Percentiles rank a stretch among this genome's conserved stretches.
Conservation (phyloP, 2,888 invertebrate genomes). For the Neoitamus cyanurus region DNA sequence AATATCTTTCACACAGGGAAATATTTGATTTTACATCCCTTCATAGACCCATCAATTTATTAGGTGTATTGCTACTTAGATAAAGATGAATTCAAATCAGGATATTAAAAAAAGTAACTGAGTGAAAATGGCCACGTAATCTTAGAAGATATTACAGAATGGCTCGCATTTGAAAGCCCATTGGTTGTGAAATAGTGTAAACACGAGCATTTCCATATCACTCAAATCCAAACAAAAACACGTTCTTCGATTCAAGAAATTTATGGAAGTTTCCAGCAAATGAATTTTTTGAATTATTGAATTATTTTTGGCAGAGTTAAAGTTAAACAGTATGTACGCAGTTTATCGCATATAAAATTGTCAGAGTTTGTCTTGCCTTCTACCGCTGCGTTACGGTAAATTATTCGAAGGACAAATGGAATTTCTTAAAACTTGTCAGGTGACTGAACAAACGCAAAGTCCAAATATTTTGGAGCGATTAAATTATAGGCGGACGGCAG, state of each 20-base stretch:
- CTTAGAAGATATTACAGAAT: too few species aligned
- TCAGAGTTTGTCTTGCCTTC: neutral
- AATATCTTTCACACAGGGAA: too few species aligned
- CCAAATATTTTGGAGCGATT: neutral
- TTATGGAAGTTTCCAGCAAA: neutral
- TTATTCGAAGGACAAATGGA: neutral
- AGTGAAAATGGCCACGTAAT: too few species aligned
- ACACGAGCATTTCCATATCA: too few species aligned
- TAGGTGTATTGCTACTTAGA: too few species aligned
- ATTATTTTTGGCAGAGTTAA: constrained; percentile 49
- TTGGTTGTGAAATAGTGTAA: neutral
- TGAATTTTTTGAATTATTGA: constrained; percentile 3
- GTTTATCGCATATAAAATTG: neutral
- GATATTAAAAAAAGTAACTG: too few species aligned
- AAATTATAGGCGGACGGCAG: neutral
- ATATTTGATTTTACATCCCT: too few species aligned
- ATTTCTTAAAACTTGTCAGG: neutral
- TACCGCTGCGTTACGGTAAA: neutral
- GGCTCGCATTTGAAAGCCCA: too few species aligned
- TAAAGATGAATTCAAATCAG: too few species aligned
- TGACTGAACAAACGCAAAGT: neutral
- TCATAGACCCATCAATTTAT: too few species aligned
- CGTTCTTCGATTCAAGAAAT: neutral
- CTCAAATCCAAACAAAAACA: neutral
- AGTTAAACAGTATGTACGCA: neutral